Conservation (phyloP, 2,113 vertebrate species). For the Brienomyrus brachyistius region DNA sequence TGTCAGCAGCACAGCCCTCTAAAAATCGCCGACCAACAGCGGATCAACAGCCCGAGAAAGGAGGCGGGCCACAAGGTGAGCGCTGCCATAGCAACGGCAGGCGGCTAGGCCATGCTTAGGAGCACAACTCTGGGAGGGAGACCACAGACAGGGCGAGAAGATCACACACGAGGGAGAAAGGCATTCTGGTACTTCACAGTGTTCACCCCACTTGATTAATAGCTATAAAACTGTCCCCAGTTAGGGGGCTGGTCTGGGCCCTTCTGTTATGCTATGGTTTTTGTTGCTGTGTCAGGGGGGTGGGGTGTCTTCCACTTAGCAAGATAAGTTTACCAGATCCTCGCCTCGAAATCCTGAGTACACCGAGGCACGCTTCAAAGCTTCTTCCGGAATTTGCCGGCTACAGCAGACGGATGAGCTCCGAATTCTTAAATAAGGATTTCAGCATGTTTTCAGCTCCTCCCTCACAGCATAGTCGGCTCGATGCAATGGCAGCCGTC, state of each 20-base stretch:
- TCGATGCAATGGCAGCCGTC: not conserved
- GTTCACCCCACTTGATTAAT: not conserved
- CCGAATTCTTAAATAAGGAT: not conserved
- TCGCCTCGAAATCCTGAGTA: not conserved
- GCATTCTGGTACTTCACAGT: not conserved
- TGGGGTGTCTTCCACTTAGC: not conserved
- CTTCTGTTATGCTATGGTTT: not conserved
- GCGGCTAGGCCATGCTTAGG: not conserved
- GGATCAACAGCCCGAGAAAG: constrained; percentile 5
- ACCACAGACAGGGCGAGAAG: not conserved
- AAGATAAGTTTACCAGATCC: not conserved
- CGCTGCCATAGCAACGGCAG: not conserved
- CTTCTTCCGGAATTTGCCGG: not conserved
- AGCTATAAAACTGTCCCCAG: not conserved
- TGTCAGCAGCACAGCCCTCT: not conserved
- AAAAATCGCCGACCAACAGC: not conserved
- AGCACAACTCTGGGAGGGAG: not conserved
- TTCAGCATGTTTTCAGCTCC: not conserved
- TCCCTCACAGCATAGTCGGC: not conserved
- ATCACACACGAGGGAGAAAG: not conserved
- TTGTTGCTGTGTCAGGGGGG: not conserved
- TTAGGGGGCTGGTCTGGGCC: not conserved
- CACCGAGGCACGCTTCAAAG: not conserved
- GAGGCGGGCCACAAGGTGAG: not conserved
- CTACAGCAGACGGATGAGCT: not conserved